A percentile compares a stretch with the other conserved stretches of the same genome.
Conservation (phyloP, 2,888 invertebrate species). For the Xestia c-nigrum region DNA sequence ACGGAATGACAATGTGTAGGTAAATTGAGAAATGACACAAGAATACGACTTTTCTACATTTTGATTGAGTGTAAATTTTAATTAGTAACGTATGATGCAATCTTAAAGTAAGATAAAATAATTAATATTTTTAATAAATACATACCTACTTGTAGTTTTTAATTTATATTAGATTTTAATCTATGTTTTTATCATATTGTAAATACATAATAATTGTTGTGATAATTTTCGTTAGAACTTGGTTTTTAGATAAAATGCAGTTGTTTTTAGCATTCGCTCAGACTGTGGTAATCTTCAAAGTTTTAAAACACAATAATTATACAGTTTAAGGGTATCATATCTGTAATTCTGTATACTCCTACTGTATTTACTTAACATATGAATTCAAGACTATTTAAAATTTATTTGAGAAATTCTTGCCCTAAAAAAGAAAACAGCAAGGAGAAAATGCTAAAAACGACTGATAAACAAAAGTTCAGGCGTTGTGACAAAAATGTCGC, state of each 20-base stretch:
- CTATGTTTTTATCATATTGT: slow-evolving; percentile 61
- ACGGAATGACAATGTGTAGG: slow-evolving; percentile 9
- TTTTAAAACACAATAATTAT: not conserved
- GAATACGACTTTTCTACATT: slow-evolving; percentile 45
- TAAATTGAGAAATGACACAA: slow-evolving; percentile 26
- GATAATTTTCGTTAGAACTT: slow-evolving; percentile 71
- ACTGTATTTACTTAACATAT: not conserved
- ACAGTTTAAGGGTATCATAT: not conserved
- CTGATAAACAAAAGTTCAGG: slow-evolving; percentile 30
- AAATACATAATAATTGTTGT: slow-evolving; percentile 74
- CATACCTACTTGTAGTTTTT: slow-evolving; percentile 58
- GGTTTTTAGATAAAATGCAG: slow-evolving; percentile 37
- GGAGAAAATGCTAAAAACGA: slow-evolving; percentile 30
- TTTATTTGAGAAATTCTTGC: slow-evolving; percentile 6
- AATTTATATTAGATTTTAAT: slow-evolving; percentile 65
- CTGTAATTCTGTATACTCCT: not conserved
- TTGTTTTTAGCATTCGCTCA: slow-evolving; percentile 30
- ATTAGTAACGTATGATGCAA: slow-evolving; percentile 50
- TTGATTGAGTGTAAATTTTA: slow-evolving; percentile 55
- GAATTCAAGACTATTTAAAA: not conserved
- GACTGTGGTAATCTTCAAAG: not conserved
- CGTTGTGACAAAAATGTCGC: slow-evolving; percentile 35
- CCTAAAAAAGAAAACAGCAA: not conserved
- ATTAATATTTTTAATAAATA: slow-evolving; percentile 67
- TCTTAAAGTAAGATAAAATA: slow-evolving; percentile 57